Evolutionary conservation across 2,113 vertebrate genomes (phyloP).

Genomic region (Hemiprocne comata): DNA sequence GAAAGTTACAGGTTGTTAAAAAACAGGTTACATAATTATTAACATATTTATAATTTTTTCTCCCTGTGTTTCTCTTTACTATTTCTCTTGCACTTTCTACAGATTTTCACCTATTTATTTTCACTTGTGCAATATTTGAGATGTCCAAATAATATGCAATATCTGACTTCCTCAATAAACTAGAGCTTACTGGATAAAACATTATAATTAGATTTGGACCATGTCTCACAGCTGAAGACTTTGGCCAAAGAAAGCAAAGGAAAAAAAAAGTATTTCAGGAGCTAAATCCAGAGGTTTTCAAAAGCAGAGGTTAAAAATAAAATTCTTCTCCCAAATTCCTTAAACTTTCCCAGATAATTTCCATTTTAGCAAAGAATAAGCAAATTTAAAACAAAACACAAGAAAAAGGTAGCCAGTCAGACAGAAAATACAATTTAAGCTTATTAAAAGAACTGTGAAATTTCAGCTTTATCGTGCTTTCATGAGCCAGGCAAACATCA

Average conservation of each 20-base stretch:
- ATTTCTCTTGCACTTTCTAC: not conserved
- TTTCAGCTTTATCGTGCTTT: not conserved
- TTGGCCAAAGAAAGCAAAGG: not conserved
- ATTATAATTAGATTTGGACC: not conserved
- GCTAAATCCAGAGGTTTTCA: not conserved
- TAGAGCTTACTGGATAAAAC: not conserved
- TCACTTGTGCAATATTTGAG: not conserved
- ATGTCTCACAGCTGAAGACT: not conserved
- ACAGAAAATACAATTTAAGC: not conserved
- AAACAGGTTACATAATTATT: not conserved
- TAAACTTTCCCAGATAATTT: not conserved
- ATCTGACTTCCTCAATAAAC: not conserved
- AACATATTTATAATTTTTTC: not conserved
- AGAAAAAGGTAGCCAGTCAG: not conserved
- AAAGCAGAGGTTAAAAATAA: not conserved
- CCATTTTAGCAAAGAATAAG: not conserved
- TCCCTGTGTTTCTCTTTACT: not conserved
- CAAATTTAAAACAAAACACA: not conserved
- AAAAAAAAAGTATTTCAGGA: not conserved
- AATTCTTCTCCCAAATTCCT: not conserved
- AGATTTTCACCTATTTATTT: not conserved
- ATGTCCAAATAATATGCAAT: not conserved
- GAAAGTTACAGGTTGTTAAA: not conserved
- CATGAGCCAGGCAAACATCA: accelerated
- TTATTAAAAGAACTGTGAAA: not conserved